phyloP scores from a whole-genome alignment of 2,888 invertebrate genomes.

The Chaitophorus viminalis region DNA sequence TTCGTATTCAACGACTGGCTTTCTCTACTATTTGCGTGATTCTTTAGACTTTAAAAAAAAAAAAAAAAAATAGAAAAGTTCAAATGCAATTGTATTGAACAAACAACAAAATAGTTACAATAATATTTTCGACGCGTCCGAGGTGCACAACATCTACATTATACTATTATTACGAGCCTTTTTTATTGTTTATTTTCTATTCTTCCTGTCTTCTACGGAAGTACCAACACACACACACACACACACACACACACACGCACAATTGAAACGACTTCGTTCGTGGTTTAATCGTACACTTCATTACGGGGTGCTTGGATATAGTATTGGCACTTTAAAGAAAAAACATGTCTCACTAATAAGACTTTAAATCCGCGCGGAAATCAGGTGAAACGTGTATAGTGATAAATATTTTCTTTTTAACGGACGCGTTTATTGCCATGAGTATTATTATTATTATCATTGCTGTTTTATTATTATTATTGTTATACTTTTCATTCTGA shows the following conservation, averaged over 20 bases:
- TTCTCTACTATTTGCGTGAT: conserved; percentile 13
- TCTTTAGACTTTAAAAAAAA: background rate
- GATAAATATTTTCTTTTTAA: conserved; percentile 48
- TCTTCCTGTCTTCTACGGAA: conserved; percentile 2
- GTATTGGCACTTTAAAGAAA: background rate
- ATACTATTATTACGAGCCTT: conserved; percentile 2
- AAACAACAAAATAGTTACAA: background rate
- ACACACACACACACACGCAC: background rate
- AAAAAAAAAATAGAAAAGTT: background rate
- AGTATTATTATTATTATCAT: conserved; percentile 2
- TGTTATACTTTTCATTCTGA: conserved; percentile 2
- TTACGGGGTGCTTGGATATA: background rate
- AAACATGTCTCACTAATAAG: background rate
- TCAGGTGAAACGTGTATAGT: conserved; percentile 36
- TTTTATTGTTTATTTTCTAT: background rate
- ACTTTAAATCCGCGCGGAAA: background rate
- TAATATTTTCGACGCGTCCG: background rate
- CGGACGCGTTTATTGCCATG: background rate
- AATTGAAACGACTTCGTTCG: background rate
- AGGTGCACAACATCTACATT: background rate
- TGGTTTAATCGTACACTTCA: background rate
- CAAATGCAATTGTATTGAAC: conserved; percentile 9
- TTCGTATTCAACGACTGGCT: background rate
- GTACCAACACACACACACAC: background rate
- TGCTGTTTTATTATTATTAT: background rate